Base-by-base conservation (phyloP, 2,888 invertebrate species). In the Caenorhabditis virilis region DNA sequence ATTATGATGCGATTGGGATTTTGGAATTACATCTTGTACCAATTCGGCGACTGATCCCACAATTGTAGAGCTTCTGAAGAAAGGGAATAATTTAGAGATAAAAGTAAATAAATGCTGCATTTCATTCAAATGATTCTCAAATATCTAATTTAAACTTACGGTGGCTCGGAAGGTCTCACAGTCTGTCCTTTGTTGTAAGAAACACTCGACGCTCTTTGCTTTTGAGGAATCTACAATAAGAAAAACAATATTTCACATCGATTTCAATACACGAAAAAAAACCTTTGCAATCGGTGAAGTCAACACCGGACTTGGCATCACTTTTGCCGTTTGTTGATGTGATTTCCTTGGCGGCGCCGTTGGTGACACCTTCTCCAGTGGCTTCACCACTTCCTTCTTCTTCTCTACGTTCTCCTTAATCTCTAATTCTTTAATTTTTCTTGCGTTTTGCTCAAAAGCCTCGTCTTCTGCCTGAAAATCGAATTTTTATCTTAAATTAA, bases 11-110 rank as follows among this genome's bases (percentile, higher is more conserved):
- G 67, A 42, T 26, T 62, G 60, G n/a, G 58, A 47, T 41, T 71
- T 68, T 7, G 82, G 78, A 22, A 83, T 80, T 27, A 76, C 72
- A 33, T 78, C 80, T 41, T 73, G 50, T 33, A 62, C 30, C 41
- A 63, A 22, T 20, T 53, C 63, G 13, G 50, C 58, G 13, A 63
- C 27, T 4, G 27, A 46, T 26, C 27, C 46, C 15, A 33, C 46
- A 46, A 46, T 46, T 25, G 27, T 27, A 20, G 46, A 4, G 9
- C 16, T 23, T 22, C 42, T 42, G 22, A 36, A 36, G n/a, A 36
- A 36, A 36, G 4, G n/a, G 5, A 15, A 4, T 30, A 4, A 9
- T n/a, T 46, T 46, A 25, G 11, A 11, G 4, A 23, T 7, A 27
- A 20, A 20, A 11, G 16, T n/a, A 25, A 9, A 20, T 23, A 26